Base-by-base conservation (phyloP, 1,140 invertebrate species). In the Zaprionus vittiger region DNA sequence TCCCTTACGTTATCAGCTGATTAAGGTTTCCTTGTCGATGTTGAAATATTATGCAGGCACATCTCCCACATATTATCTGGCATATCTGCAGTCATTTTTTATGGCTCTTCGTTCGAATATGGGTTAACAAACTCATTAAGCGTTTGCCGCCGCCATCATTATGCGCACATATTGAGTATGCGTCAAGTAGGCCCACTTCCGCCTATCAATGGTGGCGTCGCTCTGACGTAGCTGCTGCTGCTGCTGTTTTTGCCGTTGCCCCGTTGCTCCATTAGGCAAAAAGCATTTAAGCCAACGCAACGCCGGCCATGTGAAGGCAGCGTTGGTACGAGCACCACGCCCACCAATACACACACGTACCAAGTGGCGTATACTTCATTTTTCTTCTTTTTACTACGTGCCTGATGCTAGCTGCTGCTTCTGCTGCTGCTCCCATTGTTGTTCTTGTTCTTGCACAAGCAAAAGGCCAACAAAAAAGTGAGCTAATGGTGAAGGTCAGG, bases 401-500 rank as follows among this genome's bases (percentile, higher is more conserved):
- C 65, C 38, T 52, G 55, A 28, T 71, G 67, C 65, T 31, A 38
- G 55, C 20, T 71, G 60, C 54, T 31, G 17, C 20, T 22, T n/a
- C n/a, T n/a, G 7, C 47, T 14, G 44, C 7, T 47, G 44, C 9
- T 47, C 26, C 5, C 26, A n/a, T 20, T 47, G 17, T 47, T 71
- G 37, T 61, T 65, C 26, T 57, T 79, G 63, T 60, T 60, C 41
- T 64, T 64, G 63, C 62, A 41, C 9, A 28, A 34, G 49, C 38
- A 67, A 72, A 63, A 52, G 72, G 34, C 77, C 54, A 76, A 57
- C 59, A 59, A 69, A 52, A 77, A 77, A 71, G 69, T 90, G 85
- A 76, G 75, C 70, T 85, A 82, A 89, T 89, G 85, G 64, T 85
- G 85, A 89, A 89, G 85, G 85, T 89, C 85, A 89, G 85, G 73